phyloP scores from a whole-genome alignment of 2,797 vertebrate genomes.

The Sorex maritimensis region DNA sequence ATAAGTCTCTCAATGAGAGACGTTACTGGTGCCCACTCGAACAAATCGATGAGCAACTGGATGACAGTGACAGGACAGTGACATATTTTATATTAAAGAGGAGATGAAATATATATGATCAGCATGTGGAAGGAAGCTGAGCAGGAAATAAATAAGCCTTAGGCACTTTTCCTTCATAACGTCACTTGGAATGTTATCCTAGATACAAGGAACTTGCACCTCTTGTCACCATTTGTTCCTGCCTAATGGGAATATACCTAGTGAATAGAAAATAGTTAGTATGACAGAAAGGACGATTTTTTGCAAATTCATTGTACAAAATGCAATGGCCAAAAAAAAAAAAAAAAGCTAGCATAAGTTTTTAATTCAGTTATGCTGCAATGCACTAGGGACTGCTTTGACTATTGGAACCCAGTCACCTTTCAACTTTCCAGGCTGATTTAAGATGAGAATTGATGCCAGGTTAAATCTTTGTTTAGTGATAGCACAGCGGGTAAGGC shows the following conservation, averaged over 20 bases:
- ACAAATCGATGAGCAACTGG: no score
- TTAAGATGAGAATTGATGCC: no score
- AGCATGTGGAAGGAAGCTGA: neutral
- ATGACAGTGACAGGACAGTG: no score
- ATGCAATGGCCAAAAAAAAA: neutral
- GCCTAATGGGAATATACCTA: neutral
- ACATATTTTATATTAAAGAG: neutral
- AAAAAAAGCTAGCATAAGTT: neutral
- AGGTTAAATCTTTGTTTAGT: neutral
- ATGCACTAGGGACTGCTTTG: neutral
- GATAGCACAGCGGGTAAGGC: no score
- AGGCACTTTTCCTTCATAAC: fast-evolving
- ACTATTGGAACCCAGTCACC: neutral
- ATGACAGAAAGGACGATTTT: neutral
- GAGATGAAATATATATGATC: neutral
- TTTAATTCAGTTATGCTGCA: neutral
- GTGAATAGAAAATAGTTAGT: neutral
- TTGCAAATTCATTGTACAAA: neutral
- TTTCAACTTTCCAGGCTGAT: neutral
- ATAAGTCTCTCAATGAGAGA: no score
- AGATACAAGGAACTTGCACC: no score
- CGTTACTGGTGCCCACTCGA: no score
- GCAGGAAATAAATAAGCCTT: neutral
- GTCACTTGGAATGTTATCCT: neutral
- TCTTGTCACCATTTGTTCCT: neutral